Evolutionary conservation across 37 sponge, comb jelly and placozoan genomes (phyloP), one percentile per base, ranked within the genome.

Genomic region (Mnemiopsis leidyi): DNA sequence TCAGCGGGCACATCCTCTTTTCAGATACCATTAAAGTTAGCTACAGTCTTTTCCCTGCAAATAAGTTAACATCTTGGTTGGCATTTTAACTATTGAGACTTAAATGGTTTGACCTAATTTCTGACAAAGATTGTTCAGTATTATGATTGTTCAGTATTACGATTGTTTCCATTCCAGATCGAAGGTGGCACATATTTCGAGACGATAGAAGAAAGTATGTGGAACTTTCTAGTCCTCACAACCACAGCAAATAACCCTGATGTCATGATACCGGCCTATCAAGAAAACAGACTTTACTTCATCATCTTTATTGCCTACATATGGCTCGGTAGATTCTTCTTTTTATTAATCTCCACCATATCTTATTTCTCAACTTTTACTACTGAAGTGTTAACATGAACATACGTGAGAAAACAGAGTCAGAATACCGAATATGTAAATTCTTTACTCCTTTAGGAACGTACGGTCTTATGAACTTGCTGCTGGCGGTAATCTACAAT

Each of bases 191-290:
- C 76, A 21, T 95, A 96, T 77, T 99, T 99, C 92, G 92, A 68
- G 13, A 93, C 93, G 1, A 39, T 97, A 0, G 69, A 83, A 9
- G 77, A 94, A 0, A 93, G 95, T 2, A 69, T 99, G 38, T 76
- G 95, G 61, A 93, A 93, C 39, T 88, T 99, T 30, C 76, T 97
- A 2, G 97, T 99, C 23, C 83, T 96, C 31, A 93, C 96, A 33
- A 97, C 97, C 0, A 99, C 99, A 0, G 99, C 99, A 36, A 99
- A 99, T 77, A 97, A 99, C 69, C 99, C 99, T 0, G 97, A 99
- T 85, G 92, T 97, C 26, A 99, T 96, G 97, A 95, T 97, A 77
- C 97, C 96, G 0, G 96, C 96, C 0, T 99, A 99, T 93, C 96
- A 94, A 69, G 92, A 94, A 76, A 96, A 96, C 76, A 92, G 99